These are phyloP conservation scores for Latrodectus hesperus DNA, from an alignment of 2,888 invertebrate genomes.

Conservation along the genomic window DNA sequence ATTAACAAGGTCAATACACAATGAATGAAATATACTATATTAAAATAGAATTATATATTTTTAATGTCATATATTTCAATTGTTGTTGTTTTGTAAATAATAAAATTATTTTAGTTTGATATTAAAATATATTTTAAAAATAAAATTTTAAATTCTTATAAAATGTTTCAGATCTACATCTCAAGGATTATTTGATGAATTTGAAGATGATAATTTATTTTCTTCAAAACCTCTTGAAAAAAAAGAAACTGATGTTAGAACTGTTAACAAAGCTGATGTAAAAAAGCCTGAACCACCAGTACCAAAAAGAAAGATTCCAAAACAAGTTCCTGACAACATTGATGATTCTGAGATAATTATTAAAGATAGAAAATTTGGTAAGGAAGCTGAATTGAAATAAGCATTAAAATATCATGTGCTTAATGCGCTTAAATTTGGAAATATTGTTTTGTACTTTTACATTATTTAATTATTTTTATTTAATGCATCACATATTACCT, in stretches of 20 bases:
- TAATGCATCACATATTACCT: not conserved
- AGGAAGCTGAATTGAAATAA: not conserved
- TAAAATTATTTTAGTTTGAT: too few species aligned
- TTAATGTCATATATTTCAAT: too few species aligned
- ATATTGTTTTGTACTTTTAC: too few species aligned
- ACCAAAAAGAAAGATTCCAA: slow-evolving; percentile 16
- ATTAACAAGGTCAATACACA: too few species aligned
- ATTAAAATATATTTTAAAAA: not conserved
- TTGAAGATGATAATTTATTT: slow-evolving; percentile 61
- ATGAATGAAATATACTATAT: too few species aligned
- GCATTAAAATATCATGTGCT: too few species aligned
- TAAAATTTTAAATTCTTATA: not conserved
- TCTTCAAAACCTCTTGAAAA: slow-evolving; percentile 37
- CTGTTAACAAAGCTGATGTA: not conserved
- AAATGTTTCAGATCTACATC: not conserved
- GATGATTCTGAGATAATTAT: slow-evolving; percentile 62
- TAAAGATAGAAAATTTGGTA: slow-evolving; percentile 59
- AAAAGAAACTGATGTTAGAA: slow-evolving; percentile 22
- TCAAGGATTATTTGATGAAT: slow-evolving; percentile 61
- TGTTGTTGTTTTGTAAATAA: too few species aligned
- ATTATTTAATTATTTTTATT: not conserved
- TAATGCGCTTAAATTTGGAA: too few species aligned
- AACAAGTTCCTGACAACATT: not conserved
- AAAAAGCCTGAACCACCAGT: slow-evolving; percentile 21
- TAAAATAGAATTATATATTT: too few species aligned